phyloP scores from a whole-genome alignment of 2,113 vertebrate genomes.

The Prionailurus bengalensis region DNA sequence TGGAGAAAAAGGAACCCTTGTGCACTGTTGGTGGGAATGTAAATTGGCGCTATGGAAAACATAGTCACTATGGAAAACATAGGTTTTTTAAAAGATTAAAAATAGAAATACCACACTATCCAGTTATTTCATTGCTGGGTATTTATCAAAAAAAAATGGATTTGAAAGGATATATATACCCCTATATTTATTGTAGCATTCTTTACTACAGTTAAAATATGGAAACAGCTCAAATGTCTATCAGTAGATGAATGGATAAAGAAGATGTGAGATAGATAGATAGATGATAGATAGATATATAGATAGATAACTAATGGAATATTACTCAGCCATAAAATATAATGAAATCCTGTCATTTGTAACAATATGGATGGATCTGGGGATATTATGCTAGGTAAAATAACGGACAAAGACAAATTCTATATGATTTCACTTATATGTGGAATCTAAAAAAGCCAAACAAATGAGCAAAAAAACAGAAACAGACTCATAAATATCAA shows the following conservation, averaged over 20 bases:
- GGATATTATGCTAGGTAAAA: background rate
- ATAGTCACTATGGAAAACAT: background rate
- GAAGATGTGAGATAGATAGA: background rate
- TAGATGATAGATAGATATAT: background rate
- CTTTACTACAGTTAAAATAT: background rate
- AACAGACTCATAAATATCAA: background rate
- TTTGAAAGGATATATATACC: background rate
- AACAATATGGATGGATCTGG: background rate
- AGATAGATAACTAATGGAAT: background rate
- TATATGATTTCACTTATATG: background rate
- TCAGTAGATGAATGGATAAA: background rate
- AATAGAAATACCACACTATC: background rate
- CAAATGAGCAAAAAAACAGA: background rate
- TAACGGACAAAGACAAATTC: background rate
- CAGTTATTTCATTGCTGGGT: background rate
- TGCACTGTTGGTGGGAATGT: background rate
- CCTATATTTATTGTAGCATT: background rate
- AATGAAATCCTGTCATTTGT: background rate
- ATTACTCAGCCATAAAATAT: background rate
- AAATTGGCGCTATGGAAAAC: background rate
- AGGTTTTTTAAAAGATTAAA: background rate
- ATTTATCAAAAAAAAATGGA: background rate
- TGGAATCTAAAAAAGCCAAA: background rate
- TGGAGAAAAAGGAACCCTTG: background rate
- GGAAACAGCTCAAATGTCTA: background rate